Base-by-base conservation (phyloP, 2,888 invertebrate genomes). In the Hypomecis punctinalis region DNA sequence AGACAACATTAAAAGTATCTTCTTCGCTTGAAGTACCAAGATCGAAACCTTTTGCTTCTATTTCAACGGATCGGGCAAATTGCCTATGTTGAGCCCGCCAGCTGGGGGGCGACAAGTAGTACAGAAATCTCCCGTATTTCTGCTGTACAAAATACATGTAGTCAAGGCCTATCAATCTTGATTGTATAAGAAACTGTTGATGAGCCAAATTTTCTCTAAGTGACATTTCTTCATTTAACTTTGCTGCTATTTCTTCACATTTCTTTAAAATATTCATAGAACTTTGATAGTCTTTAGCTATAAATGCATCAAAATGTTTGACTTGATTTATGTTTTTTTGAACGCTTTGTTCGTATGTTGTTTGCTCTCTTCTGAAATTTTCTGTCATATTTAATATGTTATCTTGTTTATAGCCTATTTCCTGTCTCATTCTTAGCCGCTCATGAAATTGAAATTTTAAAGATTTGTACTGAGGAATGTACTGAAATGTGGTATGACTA, bases 71-170 rank as follows among this genome's bases (percentile, higher is more conserved):
- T 37, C 72, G 80, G n/a, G 92, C 92, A 73, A 93, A 93, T 60
- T 87, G 85, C 75, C 95, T 94, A 73, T 95, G 85, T 66, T 90
- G 83, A 46, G 81, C 78, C 23, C 94, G 90, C 95, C 95, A 95
- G 39, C 89, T 86, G 45, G 94, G 90, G 1, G 95, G 95, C 42
- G 95, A 95, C n/a, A 96, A 84, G 75, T 94, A 93, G 80, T 94
- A 95, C 11, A 96, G 84, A 85, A 96, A 96, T 73, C 94, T 93
- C 59, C 95, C 95, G 80, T 95, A 96, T 83, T 94, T 94, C 79
- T 95, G 95, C 63, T 94, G 94, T 48, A 93, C 84, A 54, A 94
- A 82, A 93, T 95, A 96, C 69, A 91, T 92, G 75, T 95, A 95
- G 74, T 95, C 95, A 62, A 95, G 88, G 37, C 93, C 93, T 67